Conservation (phyloP, 2,888 invertebrate genomes). For the Pandemis heparana region DNA sequence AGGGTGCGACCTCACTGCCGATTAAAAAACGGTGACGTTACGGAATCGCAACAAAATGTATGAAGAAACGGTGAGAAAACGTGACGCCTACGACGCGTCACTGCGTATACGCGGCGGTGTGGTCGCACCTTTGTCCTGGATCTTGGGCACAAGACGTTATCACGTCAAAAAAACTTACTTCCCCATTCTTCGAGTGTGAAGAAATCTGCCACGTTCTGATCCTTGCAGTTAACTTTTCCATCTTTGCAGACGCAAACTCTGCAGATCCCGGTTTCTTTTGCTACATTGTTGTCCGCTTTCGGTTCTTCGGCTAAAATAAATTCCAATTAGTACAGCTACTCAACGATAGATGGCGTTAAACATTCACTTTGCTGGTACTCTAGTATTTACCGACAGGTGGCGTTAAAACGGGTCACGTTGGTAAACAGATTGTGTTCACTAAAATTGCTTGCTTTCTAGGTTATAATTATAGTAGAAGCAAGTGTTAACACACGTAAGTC, state of each 20-base stretch:
- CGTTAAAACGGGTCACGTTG: not conserved
- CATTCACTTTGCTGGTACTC: not conserved
- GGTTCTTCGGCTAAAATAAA: slow-evolving; percentile 49
- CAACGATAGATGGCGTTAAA: slow-evolving; percentile 51
- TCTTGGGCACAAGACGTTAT: no score
- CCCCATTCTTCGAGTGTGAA: slow-evolving; percentile 86
- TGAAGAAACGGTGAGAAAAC: no score
- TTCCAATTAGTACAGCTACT: slow-evolving; percentile 54
- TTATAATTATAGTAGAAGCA: not conserved
- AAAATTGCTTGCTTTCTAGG: not conserved
- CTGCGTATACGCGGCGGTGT: no score
- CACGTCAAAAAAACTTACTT: slow-evolving; percentile 63
- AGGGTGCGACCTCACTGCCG: no score
- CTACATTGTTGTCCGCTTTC: slow-evolving; percentile 45
- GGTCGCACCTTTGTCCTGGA: no score
- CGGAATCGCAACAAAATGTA: no score
- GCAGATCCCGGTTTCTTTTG: slow-evolving; percentile 77
- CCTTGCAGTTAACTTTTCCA: slow-evolving; percentile 83
- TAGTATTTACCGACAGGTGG: slow-evolving; percentile 57
- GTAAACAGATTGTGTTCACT: not conserved
- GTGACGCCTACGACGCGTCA: no score
- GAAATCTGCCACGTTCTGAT: slow-evolving; percentile 75
- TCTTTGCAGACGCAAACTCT: slow-evolving; percentile 82
- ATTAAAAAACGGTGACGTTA: no score
- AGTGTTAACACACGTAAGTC: no score